Evolutionary conservation across 2,888 invertebrate species (phyloP), one percentile per base, ranked within the genome.

Genomic region (Drosophila maculinotata): DNA sequence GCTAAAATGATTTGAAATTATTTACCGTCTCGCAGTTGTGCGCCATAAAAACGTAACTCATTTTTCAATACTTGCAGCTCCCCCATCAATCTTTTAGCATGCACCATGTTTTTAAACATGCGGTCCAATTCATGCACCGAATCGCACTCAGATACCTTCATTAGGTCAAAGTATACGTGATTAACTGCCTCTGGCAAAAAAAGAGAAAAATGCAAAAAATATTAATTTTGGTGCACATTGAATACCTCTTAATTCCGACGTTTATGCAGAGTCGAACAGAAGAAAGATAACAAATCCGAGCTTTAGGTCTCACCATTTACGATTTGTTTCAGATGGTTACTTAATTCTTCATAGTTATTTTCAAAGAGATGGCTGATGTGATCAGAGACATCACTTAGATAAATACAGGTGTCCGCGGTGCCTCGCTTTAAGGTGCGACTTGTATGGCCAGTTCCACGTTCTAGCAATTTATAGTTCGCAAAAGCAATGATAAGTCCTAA

Each of bases 291-390:
- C 17, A n/a, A 17, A n/a, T n/a, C 4, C 0, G n/a, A n/a, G 3
- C n/a, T 38, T 17, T 17, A n/a, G 2, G 38, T n/a, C n/a, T 17
- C 7, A 38, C 38, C 17, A 10, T 7, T 17, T n/a, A 38, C 10
- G 0, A 4, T 17, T 8, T n/a, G 7, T 7, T 1, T 38, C 7
- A 38, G 17, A 38, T 38, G 15, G 2, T 15, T 15, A 10, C 7
- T 38, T 15, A 38, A 8, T 7, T 38, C 38, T 8, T 38, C n/a
- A 17, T 38, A 38, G n/a, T 38, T 38, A 10, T 3, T 6, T 17
- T 10, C 1, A n/a, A 38, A 38, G 7, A 38, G 38, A 38, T 38
- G 38, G 1, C n/a, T 10, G n/a, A 38, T 38, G 38, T 38, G 38
- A 2, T n/a, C 15, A 3, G n/a, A 15, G 7, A n/a, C 10, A 38